Evolutionary conservation across 2,888 invertebrate genomes (phyloP), one percentile per base, ranked within the genome.

Genomic region (Philereme vetulata): DNA sequence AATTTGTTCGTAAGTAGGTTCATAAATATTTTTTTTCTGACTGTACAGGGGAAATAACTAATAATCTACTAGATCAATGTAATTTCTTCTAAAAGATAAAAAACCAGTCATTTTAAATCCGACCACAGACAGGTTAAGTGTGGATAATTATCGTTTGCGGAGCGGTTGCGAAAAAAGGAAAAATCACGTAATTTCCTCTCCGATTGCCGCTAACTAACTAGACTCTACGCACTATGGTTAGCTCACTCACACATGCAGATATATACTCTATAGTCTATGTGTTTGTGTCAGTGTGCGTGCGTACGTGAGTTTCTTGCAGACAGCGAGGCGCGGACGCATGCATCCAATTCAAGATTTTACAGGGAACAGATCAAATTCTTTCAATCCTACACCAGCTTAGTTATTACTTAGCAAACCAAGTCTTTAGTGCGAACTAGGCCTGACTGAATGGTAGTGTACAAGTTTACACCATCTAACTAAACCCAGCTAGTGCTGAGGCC

Each of bases 111-210:
- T 62, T 62, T 67, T 32, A 63, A 61, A 60, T 54, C 52, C 44
- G 43, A 57, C 60, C 62, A 65, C 49, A 62, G 65, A 62, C 60
- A 59, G 54, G 62, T 48, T 64, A 62, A 72, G 60, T 67, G 68
- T 58, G 56, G 61, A 62, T 65, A 67, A 74, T 72, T 74, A 75
- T 67, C 53, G 62, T 56, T 67, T 60, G 63, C 61, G 60, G 45
- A 65, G 65, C 50, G 62, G 71, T 78, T 78, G 73, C 78, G 77
- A 78, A 78, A 78, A 77, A 77, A 66, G 78, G 74, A 77, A 76
- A 78, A 75, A 75, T 72, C 73, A 72, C 75, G 72, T 77, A 76
- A 77, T 77, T 73, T 74, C 75, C 76, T 77, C 67, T 52, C 44
- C 55, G 46, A 62, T 56, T 62, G 60, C 53, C 56, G 60, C 65